phyloP scores from a whole-genome alignment of 2,113 vertebrate genomes.

The Corydoras sp. region DNA sequence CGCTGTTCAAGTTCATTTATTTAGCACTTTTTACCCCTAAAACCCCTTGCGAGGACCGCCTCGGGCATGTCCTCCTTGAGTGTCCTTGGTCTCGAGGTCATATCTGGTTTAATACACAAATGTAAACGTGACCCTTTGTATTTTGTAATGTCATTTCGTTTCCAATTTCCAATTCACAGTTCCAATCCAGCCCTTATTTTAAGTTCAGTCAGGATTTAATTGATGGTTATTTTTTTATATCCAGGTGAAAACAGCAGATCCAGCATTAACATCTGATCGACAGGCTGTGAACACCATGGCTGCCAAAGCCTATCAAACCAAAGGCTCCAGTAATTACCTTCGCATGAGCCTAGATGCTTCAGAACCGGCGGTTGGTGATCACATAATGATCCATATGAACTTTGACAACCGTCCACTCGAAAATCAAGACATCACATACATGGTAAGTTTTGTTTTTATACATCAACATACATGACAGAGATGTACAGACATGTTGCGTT shows the following conservation, averaged over 20 bases:
- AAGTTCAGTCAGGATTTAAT: no score
- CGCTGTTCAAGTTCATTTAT: neutral
- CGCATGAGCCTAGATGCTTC: constrained; percentile 39
- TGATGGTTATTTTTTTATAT: neutral
- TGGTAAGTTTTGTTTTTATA: constrained; percentile 45
- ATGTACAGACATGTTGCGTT: no score
- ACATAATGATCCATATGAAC: constrained; percentile 39
- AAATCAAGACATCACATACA: constrained; percentile 44
- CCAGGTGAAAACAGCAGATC: constrained; percentile 48
- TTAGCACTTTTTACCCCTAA: no score
- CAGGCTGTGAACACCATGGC: constrained; percentile 47
- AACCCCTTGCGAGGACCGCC: no score
- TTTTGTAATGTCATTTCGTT: no score
- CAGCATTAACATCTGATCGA: constrained; percentile 4
- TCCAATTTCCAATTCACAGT: no score
- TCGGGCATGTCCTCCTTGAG: no score
- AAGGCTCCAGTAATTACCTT: constrained; percentile 49
- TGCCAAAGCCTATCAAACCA: constrained; percentile 46
- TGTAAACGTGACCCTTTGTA: no score
- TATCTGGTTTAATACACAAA: no score
- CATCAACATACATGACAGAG: neutral
- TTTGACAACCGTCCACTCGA: constrained; percentile 28
- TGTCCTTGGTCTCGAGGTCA: no score
- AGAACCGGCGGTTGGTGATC: constrained; percentile 23
- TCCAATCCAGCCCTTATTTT: no score